Conservation (phyloP, 2,888 invertebrate genomes). For the Callinectes sapidus region DNA sequence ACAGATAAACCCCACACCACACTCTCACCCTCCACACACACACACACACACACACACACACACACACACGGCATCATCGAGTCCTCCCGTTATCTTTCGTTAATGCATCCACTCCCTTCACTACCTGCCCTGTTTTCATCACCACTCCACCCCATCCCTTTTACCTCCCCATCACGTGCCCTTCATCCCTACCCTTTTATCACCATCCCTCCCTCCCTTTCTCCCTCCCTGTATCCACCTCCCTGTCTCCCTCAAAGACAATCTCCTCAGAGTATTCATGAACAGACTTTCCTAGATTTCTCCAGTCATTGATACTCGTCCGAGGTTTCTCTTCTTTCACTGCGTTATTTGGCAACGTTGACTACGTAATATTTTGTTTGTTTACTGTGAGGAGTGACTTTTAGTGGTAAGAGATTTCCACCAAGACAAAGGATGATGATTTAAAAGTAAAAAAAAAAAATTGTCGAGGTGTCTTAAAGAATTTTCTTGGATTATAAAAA, state of each 20-base stretch:
- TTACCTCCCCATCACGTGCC: conserved; percentile 10
- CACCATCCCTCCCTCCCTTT: neutral
- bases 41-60: conserved; percentile 42
- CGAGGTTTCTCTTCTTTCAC: neutral
- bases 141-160: neutral
- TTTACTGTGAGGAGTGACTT: neutral
- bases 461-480: neutral
- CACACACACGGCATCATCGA: neutral
- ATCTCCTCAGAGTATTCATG: neutral
- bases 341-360: neutral
- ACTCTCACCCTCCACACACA: conserved; percentile 27
- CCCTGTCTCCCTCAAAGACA: neutral
- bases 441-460: neutral
- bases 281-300: neutral
- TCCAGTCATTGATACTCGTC: neutral
- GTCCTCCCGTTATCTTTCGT: neutral
- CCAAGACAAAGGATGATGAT: neutral
- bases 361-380: neutral
- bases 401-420: neutral
- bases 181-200: neutral
- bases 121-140: conserved; percentile 10
- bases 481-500: neutral
- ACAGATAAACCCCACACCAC: neutral
- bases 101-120: conserved; percentile 31
- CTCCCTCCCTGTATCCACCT: neutral